Percentiles rank a stretch among this genome's conserved stretches.
Conservation (phyloP, 2,113 vertebrate species). For the Phyllostomus discolor region DNA sequence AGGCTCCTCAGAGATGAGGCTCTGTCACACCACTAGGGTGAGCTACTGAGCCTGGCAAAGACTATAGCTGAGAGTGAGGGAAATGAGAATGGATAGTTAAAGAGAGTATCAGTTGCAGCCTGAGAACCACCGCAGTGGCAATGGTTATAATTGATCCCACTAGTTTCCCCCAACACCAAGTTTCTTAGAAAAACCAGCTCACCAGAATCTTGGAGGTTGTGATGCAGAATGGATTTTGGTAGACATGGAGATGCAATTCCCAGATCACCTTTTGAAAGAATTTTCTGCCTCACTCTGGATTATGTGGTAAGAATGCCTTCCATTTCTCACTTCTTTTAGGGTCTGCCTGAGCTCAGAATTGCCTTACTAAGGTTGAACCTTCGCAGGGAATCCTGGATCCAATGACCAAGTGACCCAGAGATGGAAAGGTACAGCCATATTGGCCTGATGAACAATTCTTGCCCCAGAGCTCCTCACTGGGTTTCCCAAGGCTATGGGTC, state of each 20-base stretch:
- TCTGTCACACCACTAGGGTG: neutral
- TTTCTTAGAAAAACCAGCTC: neutral
- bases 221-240: neutral
- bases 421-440: neutral
- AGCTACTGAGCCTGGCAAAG: neutral
- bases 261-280: neutral
- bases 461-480: neutral
- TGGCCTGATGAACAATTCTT: neutral
- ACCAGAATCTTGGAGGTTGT: neutral
- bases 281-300: neutral
- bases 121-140: neutral
- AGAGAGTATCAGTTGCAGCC: neutral
- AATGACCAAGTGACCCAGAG: neutral
- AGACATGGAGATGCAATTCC: neutral
- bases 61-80: neutral
- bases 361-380: neutral
- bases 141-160: neutral
- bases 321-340: neutral
- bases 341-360: neutral
- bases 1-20: neutral
- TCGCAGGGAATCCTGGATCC: neutral
- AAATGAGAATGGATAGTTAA: neutral
- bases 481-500: neutral
- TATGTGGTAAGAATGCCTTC: neutral
- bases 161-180: neutral